Evolutionary conservation across 1,140 invertebrate species (phyloP), one percentile per base, ranked within the genome.

Genomic region (Nymphalis io): DNA sequence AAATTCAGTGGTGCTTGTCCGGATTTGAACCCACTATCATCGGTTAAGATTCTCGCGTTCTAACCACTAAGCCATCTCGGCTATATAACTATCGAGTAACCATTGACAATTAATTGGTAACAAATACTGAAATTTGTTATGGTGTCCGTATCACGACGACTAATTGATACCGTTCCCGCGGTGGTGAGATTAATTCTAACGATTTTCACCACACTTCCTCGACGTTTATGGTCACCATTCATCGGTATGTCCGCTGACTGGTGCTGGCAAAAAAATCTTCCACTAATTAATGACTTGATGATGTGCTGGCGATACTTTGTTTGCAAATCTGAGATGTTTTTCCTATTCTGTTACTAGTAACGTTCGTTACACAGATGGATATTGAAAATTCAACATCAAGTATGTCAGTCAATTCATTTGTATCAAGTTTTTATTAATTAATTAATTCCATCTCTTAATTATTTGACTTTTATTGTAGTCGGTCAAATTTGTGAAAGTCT

Each of bases 201-300:
- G 48, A 60, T 72, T 72, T 72, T 48, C 66, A 67, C 63, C 57
- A 65, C 71, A 65, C 60, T 73, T 74, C 72, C 72, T 74, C 13
- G 27, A 55, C 51, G 51, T 23, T 55, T 55, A 55, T 55, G 51
- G 51, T 55, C 51, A 55, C 51, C 51, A 27, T 13, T 13, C 48
- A n/a, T 23, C 23, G 51, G 51, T 27, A 55, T 55, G 51, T 55
- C 51, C 51, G 51, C 51, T 55, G 18, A n/a, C 3, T 53, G 48
- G 18, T 53, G 20, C 11, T 55, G 20, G 21, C 12, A 55, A 55
- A 23, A n/a, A 55, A 55, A 27, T 55, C 27, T 55, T 55, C 21
- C 6, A 27, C 23, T 55, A 55, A 55, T 55, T 55, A 55, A 55
- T 55, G 12, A 55, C 16, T 51, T 15, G 51, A 27, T 55, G n/a